phyloP scores from a whole-genome alignment of 2,888 invertebrate genomes.

The Malacosoma neustria region DNA sequence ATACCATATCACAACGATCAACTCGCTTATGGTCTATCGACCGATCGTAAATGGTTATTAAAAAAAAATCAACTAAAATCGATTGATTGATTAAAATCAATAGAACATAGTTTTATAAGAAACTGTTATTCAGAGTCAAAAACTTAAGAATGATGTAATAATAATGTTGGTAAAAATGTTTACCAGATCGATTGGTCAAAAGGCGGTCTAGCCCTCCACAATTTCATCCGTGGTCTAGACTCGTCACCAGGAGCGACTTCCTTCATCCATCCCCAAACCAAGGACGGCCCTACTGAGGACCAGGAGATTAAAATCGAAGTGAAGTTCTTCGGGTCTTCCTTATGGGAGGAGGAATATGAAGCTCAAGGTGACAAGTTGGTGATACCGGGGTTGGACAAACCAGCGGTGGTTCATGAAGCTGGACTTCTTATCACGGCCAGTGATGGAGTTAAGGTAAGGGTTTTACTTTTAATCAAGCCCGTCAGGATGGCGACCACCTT shows the following conservation, averaged over 20 bases:
- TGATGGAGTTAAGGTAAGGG: slow-evolving; percentile 81
- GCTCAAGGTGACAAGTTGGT: slow-evolving; percentile 73
- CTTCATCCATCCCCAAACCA: slow-evolving; percentile 47
- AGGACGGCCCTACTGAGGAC: slow-evolving; percentile 45
- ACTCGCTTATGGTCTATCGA: too few species aligned
- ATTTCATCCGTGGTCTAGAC: slow-evolving; percentile 95
- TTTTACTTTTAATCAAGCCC: too few species aligned
- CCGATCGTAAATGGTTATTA: too few species aligned
- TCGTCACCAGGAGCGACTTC: slow-evolving; percentile 95
- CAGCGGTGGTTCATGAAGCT: slow-evolving; percentile 82
- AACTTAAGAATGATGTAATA: too few species aligned
- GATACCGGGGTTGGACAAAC: slow-evolving; percentile 76
- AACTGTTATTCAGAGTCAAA: too few species aligned
- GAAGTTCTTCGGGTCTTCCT: slow-evolving; percentile 84
- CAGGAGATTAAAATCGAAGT: slow-evolving; percentile 39
- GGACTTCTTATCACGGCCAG: slow-evolving; percentile 88
- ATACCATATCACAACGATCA: too few species aligned
- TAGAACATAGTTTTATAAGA: too few species aligned
- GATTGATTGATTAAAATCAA: too few species aligned
- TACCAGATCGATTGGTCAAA: slow-evolving; percentile 81
- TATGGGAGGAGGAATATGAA: slow-evolving; percentile 77
- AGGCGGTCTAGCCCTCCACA: slow-evolving; percentile 85
- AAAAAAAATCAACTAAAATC: too few species aligned
- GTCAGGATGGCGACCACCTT: too few species aligned
- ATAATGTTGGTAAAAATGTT: too few species aligned